A percentile compares a stretch with the other conserved stretches of the same genome.
phyloP scores from a whole-genome alignment of 2,888 invertebrate genomes.

The Stenchaetothrips biformis region DNA sequence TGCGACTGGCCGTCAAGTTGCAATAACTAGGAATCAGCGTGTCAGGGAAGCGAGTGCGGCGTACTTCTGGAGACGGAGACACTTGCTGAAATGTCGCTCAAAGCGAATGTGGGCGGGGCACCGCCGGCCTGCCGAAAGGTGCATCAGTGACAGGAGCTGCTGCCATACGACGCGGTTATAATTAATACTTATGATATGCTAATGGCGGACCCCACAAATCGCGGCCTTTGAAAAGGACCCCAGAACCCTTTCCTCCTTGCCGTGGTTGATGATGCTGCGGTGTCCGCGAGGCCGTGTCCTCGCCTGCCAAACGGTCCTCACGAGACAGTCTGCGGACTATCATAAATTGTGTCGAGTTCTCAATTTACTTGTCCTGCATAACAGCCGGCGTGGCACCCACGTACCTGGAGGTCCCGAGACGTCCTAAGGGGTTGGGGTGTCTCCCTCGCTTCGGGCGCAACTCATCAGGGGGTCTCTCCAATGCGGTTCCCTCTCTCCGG shows the following conservation, averaged over 20 bases:
- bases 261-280: no score
- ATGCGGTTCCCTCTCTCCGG: not conserved
- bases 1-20: not conserved
- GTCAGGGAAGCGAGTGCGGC: no score
- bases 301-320: constrained; percentile 12
- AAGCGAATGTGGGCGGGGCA: not conserved
- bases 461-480: constrained; percentile 18
- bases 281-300: no score
- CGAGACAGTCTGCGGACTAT: not conserved
- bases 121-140: not conserved
- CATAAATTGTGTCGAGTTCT: constrained; percentile 23
- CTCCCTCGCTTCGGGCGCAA: constrained; percentile 11
- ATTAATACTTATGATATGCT: not conserved
- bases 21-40: no score
- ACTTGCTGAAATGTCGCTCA: not conserved
- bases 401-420: not conserved
- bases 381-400: not conserved
- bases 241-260: no score
- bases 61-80: no score
- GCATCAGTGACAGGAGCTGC: not conserved
- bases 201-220: not conserved
- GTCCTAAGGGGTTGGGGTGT: not conserved
- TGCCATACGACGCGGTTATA: not conserved
- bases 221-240: no score
- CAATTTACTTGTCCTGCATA: constrained; percentile 1